Evolutionary conservation across 2,113 vertebrate genomes (phyloP).

Genomic region (Ceyx margarethae): DNA sequence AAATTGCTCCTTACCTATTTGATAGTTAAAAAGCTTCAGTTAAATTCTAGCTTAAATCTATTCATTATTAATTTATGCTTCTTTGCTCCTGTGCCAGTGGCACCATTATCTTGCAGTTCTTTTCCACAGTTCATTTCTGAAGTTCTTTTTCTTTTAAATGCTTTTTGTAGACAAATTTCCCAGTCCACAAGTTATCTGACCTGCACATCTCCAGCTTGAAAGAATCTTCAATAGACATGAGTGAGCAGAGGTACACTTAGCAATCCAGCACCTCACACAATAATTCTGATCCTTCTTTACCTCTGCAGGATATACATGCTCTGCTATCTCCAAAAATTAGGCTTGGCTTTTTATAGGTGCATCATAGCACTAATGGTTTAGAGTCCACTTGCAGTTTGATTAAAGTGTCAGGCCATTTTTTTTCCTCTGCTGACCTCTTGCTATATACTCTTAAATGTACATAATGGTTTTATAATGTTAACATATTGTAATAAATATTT

Average conservation of each 20-base stretch:
- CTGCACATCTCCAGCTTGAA: not conserved
- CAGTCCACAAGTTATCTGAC: not conserved
- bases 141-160: not conserved
- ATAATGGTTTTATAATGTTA: not conserved
- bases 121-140: not conserved
- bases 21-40: not conserved
- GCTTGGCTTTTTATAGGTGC: not conserved
- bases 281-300: not conserved
- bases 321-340: not conserved
- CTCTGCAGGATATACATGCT: not conserved
- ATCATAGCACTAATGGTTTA: not conserved
- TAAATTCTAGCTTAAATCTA: conserved; percentile 18
- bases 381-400: conserved; percentile 3
- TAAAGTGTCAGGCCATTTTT: not conserved
- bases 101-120: not conserved
- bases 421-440: not conserved
- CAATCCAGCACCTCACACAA: not conserved
- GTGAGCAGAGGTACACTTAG: not conserved
- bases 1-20: not conserved
- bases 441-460: not conserved
- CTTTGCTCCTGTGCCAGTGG: not conserved
- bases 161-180: conserved; percentile 7
- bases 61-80: not conserved
- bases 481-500: not conserved
- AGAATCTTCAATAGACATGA: not conserved